Evolutionary conservation across 2,113 vertebrate genomes (phyloP), one percentile per base, ranked within the genome.

Genomic region (Periophthalmodon schlosseri): DNA sequence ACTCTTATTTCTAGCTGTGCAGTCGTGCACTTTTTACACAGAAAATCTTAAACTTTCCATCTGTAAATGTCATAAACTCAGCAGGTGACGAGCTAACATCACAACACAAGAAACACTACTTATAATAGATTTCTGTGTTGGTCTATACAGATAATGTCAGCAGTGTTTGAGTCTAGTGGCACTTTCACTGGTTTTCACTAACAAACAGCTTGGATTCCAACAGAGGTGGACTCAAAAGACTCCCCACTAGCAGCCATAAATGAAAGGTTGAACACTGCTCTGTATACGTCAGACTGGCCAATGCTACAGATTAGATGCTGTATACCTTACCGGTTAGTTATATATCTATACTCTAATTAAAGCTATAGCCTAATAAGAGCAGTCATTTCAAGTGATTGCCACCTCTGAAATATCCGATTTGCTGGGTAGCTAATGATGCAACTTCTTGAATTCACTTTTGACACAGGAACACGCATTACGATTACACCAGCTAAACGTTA

Each of bases 131-230:
- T 34, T 65, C 63, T 65, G 63, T 63, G 68, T 60, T 8, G 0
- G 23, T 56, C 36, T 60, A 44, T 33, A 61, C 73, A 28, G 57
- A 67, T 1, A 10, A 24, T 57, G 74, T 79, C 56, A 70, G 73
- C 58, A 44, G 58, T 16, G 72, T 74, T 86, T 77, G 50, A 63
- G 68, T 79, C 72, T 76, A 56, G 3, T 15, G 0, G 21, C 6
- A 0, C 50, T 54, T 58, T 68, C 79, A 76, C 64, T 64, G 77
- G 76, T 49, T 70, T 63, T 64, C 50, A 56, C 78, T 46, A 63
- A 80, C 81, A 50, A 63, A 75, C n/a, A n/a, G 68, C 77, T 80
- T 21, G 39, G 66, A 87, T 86, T 84, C 77, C 79, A 79, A 80
- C 70, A 60, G 79, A 80, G 76, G 57, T 58, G 70, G 75, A 79